Evolutionary conservation across 2,113 vertebrate species (phyloP).

Genomic region (Axis porcinus): DNA sequence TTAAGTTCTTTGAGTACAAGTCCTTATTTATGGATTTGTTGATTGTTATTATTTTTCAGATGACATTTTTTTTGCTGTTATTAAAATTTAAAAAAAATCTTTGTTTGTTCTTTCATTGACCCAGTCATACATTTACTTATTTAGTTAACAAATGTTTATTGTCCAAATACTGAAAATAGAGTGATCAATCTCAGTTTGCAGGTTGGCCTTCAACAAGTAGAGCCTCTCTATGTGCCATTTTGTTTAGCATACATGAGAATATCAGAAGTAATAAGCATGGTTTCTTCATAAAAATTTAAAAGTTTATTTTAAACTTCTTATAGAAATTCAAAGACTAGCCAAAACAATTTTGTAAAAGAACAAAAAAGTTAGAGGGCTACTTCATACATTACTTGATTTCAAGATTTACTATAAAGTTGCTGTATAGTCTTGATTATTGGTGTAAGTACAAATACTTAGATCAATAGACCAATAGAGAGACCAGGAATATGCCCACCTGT

Average conservation of each 20-base stretch:
- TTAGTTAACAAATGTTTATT: not conserved
- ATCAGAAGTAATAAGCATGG: not conserved
- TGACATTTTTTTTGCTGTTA: not conserved
- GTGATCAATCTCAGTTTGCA: not conserved
- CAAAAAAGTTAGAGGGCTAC: not conserved
- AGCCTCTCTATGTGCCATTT: not conserved
- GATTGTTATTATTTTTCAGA: not conserved
- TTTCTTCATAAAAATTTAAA: not conserved
- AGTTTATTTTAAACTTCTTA: not conserved
- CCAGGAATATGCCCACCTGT: not conserved
- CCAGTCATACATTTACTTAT: not conserved
- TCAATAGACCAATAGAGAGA: not conserved
- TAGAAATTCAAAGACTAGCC: not conserved
- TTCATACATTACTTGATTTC: not conserved
- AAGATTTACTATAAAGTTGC: not conserved
- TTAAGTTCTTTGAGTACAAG: not conserved
- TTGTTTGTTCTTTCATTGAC: not conserved
- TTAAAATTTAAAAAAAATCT: not conserved
- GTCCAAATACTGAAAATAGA: not conserved
- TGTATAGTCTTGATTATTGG: not conserved
- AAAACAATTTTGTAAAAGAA: not conserved
- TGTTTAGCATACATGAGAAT: not conserved
- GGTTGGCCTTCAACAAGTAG: not conserved
- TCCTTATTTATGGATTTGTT: not conserved
- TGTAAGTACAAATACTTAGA: not conserved